Evolutionary conservation across 1,140 invertebrate genomes (phyloP), one percentile per base, ranked within the genome.

Genomic region (Drosophila dunni): DNA sequence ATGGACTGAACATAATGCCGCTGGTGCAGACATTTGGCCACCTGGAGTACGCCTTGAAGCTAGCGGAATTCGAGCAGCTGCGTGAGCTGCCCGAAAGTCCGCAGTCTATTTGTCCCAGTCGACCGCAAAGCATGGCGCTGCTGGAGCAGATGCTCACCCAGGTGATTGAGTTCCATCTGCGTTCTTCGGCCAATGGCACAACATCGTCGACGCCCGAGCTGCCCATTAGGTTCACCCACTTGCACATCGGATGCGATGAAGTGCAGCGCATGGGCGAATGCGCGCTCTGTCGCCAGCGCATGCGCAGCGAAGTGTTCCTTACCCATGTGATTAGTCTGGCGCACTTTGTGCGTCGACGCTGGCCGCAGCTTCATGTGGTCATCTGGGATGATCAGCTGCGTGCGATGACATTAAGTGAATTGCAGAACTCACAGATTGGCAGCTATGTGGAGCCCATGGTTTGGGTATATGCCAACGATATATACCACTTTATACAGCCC

Each of bases 361-460:
- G 94, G 92, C 94, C 95, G 0, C 93, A 94, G 2, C 93, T 97
- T 15, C 95, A 94, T 36, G 94, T 97, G 8, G 95, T 99, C 7
- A 96, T 99, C 78, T 99, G 98, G 98, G 98, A 99, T 88, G 98
- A 99, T 91, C 98, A 99, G 97, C 89, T 99, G 38, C 93, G 97
- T 24, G 94, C 95, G 40, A 95, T 97, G 77, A 94, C 95, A n/a
- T 92, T 94, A 73, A 93, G 94, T 61, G 93, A 94, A 81, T 94
- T 96, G 91, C 93, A 94, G 91, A 94, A 94, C 53, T 95, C 94
- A 82, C 94, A 95, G n/a, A 93, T 97, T n/a, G 95, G 95, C 0
- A 94, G 94, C 36, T 94, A 96, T 50, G 95, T 98, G 0, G 96
- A 98, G 91, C 96, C 96, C 0, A 97, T 98, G 94, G 95, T 97